Evolutionary conservation across 1,140 invertebrate genomes (phyloP).

Genomic region (Bathynomus jamesi): DNA sequence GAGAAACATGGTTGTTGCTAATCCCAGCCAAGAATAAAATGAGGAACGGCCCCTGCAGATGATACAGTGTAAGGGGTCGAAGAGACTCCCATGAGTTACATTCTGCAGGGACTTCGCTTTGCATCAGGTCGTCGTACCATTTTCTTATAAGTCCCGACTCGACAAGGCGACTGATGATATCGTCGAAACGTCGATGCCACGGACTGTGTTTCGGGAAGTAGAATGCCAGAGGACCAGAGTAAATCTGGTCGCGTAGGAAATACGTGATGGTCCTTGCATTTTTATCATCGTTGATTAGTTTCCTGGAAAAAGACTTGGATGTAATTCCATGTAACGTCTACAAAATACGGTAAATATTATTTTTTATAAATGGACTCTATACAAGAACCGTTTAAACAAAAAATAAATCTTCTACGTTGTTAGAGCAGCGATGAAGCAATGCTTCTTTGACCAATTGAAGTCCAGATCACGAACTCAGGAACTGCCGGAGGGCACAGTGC

Average conservation of each 20-base stretch:
- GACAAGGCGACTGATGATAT: slow-evolving; percentile 1
- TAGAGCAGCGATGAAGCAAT: too few species aligned
- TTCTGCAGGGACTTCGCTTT: neutral
- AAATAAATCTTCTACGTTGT: too few species aligned
- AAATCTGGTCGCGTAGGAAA: slow-evolving; percentile 4
- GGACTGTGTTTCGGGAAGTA: slow-evolving; percentile 3
- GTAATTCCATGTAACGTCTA: too few species aligned
- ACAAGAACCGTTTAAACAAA: too few species aligned
- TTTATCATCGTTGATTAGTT: too few species aligned
- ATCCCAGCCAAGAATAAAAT: slow-evolving; percentile 39
- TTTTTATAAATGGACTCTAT: too few species aligned
- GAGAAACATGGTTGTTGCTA: too few species aligned
- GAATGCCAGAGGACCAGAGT: slow-evolving; percentile 8
- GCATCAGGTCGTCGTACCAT: slow-evolving; percentile 12
- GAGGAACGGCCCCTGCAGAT: slow-evolving; percentile 4
- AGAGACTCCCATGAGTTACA: neutral
- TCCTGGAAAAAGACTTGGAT: too few species aligned
- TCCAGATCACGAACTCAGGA: too few species aligned
- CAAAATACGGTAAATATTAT: too few species aligned
- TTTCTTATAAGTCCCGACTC: slow-evolving; percentile 5
- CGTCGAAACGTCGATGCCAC: slow-evolving; percentile 5
- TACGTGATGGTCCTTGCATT: neutral
- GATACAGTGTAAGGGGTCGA: slow-evolving; percentile 1
- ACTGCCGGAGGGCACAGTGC: too few species aligned
- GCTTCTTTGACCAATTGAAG: too few species aligned